These are phyloP conservation scores for Scarus forsteni DNA, from an alignment of 2,797 vertebrate species.

Conservation along the genomic window DNA sequence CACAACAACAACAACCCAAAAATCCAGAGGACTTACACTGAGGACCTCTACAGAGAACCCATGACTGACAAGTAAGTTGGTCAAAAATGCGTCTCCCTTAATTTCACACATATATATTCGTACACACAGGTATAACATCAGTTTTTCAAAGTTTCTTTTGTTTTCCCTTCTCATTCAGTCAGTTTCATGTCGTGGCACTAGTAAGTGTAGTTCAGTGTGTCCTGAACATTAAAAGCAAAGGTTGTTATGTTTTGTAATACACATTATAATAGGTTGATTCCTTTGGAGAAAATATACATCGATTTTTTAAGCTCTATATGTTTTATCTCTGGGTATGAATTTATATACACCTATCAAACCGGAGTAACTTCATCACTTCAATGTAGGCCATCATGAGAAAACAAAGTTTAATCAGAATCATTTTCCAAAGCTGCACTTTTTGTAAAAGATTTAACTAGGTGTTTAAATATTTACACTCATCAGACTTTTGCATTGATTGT, in stretches of 20 bases:
- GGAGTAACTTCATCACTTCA: too few relatives aligned
- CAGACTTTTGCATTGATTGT: too few relatives aligned
- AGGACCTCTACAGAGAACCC: conserved; percentile 81
- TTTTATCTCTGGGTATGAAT: too few relatives aligned
- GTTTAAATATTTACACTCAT: too few relatives aligned
- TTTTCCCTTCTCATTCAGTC: not conserved
- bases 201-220: not conserved
- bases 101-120: not conserved
- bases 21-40: conserved; percentile 70
- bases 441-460: too few relatives aligned
- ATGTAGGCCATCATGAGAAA: too few relatives aligned
- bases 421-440: too few relatives aligned
- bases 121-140: not conserved
- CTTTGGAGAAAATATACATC: not conserved
- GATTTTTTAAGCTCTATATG: too few relatives aligned
- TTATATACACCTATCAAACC: too few relatives aligned
- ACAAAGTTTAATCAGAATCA: too few relatives aligned
- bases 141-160: not conserved
- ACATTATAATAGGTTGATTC: not conserved
- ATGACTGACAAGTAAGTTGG: conserved; percentile 76
- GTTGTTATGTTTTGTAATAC: not conserved
- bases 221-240: too few relatives aligned
- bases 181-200: not conserved
- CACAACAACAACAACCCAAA: conserved; percentile 72
- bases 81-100: not conserved